Evolutionary conservation across 2,797 vertebrate species (phyloP), one percentile per base, ranked within the genome.

Genomic region (Poeciliopsis gracilis): DNA sequence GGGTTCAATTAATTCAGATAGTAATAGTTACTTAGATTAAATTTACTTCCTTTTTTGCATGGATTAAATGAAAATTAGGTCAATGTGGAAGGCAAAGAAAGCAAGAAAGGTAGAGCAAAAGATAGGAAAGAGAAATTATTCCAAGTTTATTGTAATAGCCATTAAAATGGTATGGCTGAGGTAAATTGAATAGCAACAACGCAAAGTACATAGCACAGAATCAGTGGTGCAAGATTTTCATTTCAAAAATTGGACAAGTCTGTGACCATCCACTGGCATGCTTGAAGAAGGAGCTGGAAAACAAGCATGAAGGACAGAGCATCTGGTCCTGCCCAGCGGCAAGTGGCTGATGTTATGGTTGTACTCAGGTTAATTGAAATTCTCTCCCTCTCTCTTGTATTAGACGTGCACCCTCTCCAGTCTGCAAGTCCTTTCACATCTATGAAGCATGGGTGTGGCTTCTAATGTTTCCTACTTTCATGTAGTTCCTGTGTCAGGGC

Each of bases 21-120:
- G 43, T 66, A 9, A 76, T 77, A 33, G 20, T 55, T 41, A 46
- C 28, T 55, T 23, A 53, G 51, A 78, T 36, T 23, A 33, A 25
- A 66, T 57, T 70, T 33, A 43, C 71, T 72, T 72, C 61, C 75
- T 59, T 59, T 41, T 36, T 71, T 12, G n/a, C 28, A 75, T 47
- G 20, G 7, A 55, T 28, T 59, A 47, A 49, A 80, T 25, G 41
- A 75, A 70, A 73, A 75, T 28, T 38, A 80, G 23, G 51, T 59
- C 63, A 59, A 67, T 49, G 2, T 20, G n/a, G 57, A 33, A 61
- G 57, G 13, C 55, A 13, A 61, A 16, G 13, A 13, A 13, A 57
- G 55, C 10, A 28, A 28, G 25, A 28, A 57, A 57, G n/a, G 55
- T 11, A n/a, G 53, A 13, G 28, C 23, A 28, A 6, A 57, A 28